phyloP scores from a whole-genome alignment of 2,797 vertebrate genomes.

The Hipposideros larvatus region DNA sequence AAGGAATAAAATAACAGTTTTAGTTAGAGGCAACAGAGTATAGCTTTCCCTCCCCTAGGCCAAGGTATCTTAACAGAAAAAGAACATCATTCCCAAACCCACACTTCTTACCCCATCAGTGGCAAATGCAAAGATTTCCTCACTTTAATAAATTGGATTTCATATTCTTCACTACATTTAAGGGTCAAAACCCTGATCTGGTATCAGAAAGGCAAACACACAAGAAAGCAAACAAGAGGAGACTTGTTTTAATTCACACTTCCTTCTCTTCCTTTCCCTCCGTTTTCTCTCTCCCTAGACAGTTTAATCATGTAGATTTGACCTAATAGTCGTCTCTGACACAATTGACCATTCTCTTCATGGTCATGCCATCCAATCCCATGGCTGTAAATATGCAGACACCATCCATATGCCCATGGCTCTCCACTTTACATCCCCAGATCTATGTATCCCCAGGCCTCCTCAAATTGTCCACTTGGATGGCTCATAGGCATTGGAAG shows the following conservation, averaged over 20 bases:
- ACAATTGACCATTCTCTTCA: no score
- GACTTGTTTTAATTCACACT: not conserved
- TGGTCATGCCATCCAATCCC: not conserved
- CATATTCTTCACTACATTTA: not conserved
- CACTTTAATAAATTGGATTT: not conserved
- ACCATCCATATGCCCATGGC: not conserved
- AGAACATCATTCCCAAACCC: not conserved
- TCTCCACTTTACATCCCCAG: not conserved
- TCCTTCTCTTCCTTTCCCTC: no score
- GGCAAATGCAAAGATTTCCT: not conserved
- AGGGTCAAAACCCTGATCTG: not conserved
- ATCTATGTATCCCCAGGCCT: not conserved
- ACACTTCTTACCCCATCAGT: not conserved
- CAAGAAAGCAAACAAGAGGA: not conserved
- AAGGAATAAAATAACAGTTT: not conserved
- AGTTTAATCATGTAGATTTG: not conserved
- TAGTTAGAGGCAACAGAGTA: not conserved
- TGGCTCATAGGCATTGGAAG: not conserved
- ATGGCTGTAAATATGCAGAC: not conserved
- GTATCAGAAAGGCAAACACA: not conserved
- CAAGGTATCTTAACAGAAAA: not conserved
- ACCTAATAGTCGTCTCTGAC: not conserved
- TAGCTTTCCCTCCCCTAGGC: not conserved
- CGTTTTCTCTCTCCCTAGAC: rapidly evolving
- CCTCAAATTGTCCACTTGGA: no score